phyloP scores from a whole-genome alignment of 2,888 invertebrate species.

The Galerucella calmariensis region DNA sequence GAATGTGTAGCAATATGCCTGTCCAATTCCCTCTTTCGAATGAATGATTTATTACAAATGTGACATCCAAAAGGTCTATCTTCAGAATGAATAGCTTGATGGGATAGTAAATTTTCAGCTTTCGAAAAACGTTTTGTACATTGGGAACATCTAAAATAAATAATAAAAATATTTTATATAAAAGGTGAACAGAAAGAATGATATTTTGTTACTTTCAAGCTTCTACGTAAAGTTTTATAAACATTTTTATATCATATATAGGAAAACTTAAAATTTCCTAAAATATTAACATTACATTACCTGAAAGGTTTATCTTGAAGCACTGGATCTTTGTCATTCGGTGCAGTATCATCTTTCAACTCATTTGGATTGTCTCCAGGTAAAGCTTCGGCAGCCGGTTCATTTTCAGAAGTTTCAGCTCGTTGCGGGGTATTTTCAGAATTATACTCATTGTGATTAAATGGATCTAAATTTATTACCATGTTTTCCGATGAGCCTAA shows the following conservation, averaged over 20 bases:
- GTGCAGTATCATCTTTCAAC: constrained; percentile 21
- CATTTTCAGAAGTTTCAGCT: constrained; percentile 48
- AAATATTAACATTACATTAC: constrained; percentile 6
- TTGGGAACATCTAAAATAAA: constrained; percentile 46
- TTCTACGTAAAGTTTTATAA: too few relatives aligned
- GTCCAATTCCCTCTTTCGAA: constrained; percentile 77
- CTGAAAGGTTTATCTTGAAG: constrained; percentile 24
- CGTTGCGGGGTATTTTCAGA: constrained; percentile 50
- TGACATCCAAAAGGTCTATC: constrained; percentile 70
- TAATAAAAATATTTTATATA: not conserved
- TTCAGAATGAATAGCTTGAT: constrained; percentile 53
- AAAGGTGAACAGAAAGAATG: too few relatives aligned
- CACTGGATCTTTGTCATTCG: not conserved
- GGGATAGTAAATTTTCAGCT: constrained; percentile 52
- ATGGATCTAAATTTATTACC: constrained; percentile 73
- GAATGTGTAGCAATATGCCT: constrained; percentile 76
- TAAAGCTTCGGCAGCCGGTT: constrained; percentile 40
- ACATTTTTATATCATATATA: too few relatives aligned
- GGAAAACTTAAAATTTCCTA: not conserved
- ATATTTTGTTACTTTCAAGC: too few relatives aligned
- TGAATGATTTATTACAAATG: constrained; percentile 75
- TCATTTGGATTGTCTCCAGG: constrained; percentile 18
- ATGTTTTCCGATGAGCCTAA: constrained; percentile 64
- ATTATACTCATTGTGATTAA: constrained; percentile 63
- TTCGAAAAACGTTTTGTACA: constrained; percentile 55